These are phyloP conservation scores for Tiliacea citrago DNA, from an alignment of 2,888 invertebrate genomes.

Conservation along the genomic window DNA sequence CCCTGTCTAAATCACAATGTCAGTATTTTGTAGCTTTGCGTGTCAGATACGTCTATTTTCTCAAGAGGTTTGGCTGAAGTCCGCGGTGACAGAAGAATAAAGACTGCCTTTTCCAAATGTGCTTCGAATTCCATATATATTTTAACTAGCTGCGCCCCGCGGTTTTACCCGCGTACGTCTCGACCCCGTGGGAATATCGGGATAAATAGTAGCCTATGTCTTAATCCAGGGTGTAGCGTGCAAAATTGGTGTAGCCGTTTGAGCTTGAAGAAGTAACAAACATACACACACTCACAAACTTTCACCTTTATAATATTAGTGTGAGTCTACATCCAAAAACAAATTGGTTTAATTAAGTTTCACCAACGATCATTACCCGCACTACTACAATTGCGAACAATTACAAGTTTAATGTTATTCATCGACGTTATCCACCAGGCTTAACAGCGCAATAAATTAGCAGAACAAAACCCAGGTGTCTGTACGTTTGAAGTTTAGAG, in stretches of 20 bases:
- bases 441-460: conserved; percentile 56
- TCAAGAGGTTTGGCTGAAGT: conserved; percentile 54
- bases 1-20: conserved; percentile 72
- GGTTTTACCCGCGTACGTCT: too few relatives aligned
- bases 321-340: neutral
- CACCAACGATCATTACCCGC: conserved; percentile 6
- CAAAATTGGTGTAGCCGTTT: too few relatives aligned
- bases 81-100: conserved; percentile 41
- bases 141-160: too few relatives aligned
- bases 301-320: neutral
- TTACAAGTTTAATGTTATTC: conserved; percentile 44
- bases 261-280: too few relatives aligned
- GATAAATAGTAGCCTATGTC: too few relatives aligned
- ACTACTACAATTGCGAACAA: conserved; percentile 20
- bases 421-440: conserved; percentile 45
- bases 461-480: conserved; percentile 61
- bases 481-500: conserved; percentile 60
- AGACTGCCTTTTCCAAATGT: conserved; percentile 21
- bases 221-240: too few relatives aligned
- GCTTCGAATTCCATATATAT: neutral
- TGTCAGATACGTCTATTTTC: conserved; percentile 70
- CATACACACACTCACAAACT: too few relatives aligned
- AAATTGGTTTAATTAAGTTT: conserved; percentile 23
- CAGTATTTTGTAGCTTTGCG: conserved; percentile 60
- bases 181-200: too few relatives aligned